Evolutionary conservation across 1,140 invertebrate species (phyloP), one percentile per base, ranked within the genome.

Genomic region (Pristionchus pacificus): DNA sequence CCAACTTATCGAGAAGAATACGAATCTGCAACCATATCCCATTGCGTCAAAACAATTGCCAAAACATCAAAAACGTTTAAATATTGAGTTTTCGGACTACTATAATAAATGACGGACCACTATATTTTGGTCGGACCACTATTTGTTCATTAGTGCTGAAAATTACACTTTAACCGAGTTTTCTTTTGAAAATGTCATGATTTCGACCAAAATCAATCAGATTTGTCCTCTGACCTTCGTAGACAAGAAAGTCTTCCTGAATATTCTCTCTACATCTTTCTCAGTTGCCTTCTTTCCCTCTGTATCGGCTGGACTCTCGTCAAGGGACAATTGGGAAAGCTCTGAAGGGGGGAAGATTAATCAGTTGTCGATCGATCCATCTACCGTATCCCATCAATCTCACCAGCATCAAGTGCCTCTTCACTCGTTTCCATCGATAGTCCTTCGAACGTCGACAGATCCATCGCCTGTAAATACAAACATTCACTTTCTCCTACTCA

Each of bases 321-420:
- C 38, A 6, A 49, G 38, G 38, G 38, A 49, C 38, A 49, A 10
- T 6, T 49, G 6, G 6, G 38, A 6, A 19, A 49, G 38, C 38
- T 49, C 38, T 49, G 38, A 49, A 49, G 38, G 38, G 6, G 38
- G 10, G 60, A 77, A 60, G 49, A 74, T 13, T 38, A 38, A 27
- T 38, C n/a, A 10, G 38, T 10, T 10, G 6, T 19, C 38, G 6
- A 10, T 6, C 6, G 6, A 49, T 19, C 19, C 38, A 49, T 6
- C 6, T 19, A 19, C 38, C 38, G 38, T 6, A 10, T 49, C 6
- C 38, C 6, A 19, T 49, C n/a, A n/a, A n/a, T n/a, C n/a, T n/a
- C n/a, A 49, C 38, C 38, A 10, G 38, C 38, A 19, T 49, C 38
- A 6, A 49, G 38, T 19, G 19, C 38, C 6, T 49, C 38, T 49